These are phyloP conservation scores for Myiagra hebetior DNA, from an alignment of 2,113 vertebrate genomes.

Conservation along the genomic window DNA sequence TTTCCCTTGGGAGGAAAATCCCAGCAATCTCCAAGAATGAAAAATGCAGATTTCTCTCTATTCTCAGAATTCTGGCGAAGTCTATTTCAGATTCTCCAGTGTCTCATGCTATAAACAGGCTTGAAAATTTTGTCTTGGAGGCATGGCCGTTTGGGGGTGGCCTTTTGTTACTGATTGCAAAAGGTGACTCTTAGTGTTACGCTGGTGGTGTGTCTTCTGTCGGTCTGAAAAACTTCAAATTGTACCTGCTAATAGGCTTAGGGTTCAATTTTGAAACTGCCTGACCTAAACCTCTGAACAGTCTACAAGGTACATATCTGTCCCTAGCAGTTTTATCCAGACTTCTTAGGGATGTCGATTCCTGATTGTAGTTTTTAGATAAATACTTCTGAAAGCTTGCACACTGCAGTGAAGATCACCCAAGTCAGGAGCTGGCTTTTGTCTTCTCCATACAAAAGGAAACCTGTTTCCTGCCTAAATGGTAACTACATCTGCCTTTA, in stretches of 20 bases:
- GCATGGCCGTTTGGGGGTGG: neutral
- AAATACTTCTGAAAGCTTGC: neutral
- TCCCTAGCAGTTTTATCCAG: neutral
- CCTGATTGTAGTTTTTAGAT: neutral
- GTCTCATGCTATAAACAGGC: neutral
- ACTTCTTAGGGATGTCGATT: neutral
- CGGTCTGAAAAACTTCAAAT: neutral
- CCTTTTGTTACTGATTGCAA: neutral
- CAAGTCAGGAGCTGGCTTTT: neutral
- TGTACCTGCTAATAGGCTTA: neutral
- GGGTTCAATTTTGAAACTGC: neutral
- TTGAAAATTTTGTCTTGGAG: neutral
- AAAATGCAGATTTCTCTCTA: neutral
- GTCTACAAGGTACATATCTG: neutral
- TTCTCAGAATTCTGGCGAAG: neutral
- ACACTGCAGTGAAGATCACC: neutral
- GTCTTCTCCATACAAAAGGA: neutral
- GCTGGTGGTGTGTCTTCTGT: neutral
- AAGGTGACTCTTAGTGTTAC: neutral
- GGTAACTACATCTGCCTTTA: neutral
- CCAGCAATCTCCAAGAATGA: neutral
- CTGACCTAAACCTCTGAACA: neutral
- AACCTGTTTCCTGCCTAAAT: neutral
- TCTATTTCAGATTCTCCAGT: neutral
- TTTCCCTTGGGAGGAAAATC: neutral